phyloP scores from a whole-genome alignment of 1,140 invertebrate genomes.

The Achatina immaculata region DNA sequence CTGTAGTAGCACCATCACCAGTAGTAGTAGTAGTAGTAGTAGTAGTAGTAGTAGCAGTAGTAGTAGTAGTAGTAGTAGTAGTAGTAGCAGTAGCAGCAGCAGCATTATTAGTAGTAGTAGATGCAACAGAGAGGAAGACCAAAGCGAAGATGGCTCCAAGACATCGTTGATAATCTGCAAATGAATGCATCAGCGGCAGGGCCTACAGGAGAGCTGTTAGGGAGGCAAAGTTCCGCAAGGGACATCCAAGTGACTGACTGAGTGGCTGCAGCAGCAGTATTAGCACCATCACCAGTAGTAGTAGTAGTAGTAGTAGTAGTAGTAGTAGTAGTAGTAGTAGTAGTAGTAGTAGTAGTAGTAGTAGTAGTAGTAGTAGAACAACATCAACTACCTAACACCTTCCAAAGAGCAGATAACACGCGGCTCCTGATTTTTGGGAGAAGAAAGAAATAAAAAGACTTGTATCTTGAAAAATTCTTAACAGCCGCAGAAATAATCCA shows the following conservation, averaged over 20 bases:
- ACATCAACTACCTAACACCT: too few relatives aligned
- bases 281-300: not conserved
- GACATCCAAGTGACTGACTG: not conserved
- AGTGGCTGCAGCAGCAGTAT: not conserved
- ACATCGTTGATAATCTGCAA: too few relatives aligned
- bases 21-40: conserved; percentile 1
- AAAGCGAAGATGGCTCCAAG: not conserved
- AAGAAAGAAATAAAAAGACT: too few relatives aligned
- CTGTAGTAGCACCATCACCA: too few relatives aligned
- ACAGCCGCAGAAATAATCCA: too few relatives aligned
- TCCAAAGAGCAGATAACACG: too few relatives aligned
- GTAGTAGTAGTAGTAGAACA: too few relatives aligned
- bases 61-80: conserved; percentile 23
- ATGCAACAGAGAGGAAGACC: not conserved
- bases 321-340: conserved; percentile 24
- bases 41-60: conserved; percentile 1
- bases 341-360: conserved; percentile 20
- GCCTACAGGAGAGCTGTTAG: not conserved
- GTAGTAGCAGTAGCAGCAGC: conserved; percentile 16
- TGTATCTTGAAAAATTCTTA: too few relatives aligned
- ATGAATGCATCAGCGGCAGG: not conserved
- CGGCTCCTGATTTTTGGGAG: too few relatives aligned
- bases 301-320: conserved; percentile 24
- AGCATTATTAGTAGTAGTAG: not conserved
- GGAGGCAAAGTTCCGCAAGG: too few relatives aligned